Base-by-base conservation (phyloP, 2,888 invertebrate species). In the Fabriciana adippe region DNA sequence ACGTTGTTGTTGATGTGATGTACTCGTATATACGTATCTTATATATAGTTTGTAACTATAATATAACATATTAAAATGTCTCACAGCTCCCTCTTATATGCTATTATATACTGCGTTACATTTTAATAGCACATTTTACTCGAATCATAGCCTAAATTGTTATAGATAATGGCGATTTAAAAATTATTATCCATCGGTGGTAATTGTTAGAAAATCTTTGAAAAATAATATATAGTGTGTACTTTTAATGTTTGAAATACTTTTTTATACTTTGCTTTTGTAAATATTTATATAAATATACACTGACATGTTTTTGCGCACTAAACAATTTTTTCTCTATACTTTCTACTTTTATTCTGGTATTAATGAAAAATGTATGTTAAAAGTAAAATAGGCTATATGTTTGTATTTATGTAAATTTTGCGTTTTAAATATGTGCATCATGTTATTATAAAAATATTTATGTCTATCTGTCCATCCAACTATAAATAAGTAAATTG, bases 1-100 rank as follows among this genome's bases (percentile, higher is more conserved):
- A 70, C 61, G 61, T 67, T 63, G 63, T 13, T 66, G 31, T 55
- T 68, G 48, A 68, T 66, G 66, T 55, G 41, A 50, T 53, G 35
- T 61, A 60, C 31, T 60, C 41, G 51, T 51, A 61, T 61, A 26
- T 26, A 26, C 26, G 26, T 26, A 26, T 4, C 4, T 4, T 26
- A 26, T 26, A 4, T 26, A 4, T 26, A 4, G 15, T 41, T 41
- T 15, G 15, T 51, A 21, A 51, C 35, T 6, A 50, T 35, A 61
- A 47, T 15, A 51, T 35, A 3, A 41, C 35, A 53, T 3, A 15
- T 41, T 35, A 18, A 35, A 18, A 16, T 64, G 50, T 35, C 26
- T 48, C n/a, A 47, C 47, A 59, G 47, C 15, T 18, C 26, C 26
- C n/a, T 59, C 26, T n/a, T 31, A n/a, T 47, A 57, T 57, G 26